A percentile compares a stretch with the other conserved stretches of the same genome.
These are phyloP conservation scores for Chondrilla cf. caribensis DNA, from an alignment of 37 sponge, comb jelly and placozoan species.

Conservation along the genomic window DNA sequence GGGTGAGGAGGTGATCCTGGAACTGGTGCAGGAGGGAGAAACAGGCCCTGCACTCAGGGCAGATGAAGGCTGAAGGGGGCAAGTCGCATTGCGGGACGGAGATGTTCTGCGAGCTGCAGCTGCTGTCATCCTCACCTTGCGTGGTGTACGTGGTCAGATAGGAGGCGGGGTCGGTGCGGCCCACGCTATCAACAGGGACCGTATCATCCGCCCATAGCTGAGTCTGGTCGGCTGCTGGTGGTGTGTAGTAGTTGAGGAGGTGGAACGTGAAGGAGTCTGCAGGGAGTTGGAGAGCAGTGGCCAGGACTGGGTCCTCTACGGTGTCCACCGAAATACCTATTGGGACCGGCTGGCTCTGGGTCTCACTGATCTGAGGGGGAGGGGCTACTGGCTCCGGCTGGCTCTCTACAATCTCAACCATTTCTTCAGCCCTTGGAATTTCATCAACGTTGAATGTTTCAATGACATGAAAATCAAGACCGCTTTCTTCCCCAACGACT, in stretches of 20 bases:
- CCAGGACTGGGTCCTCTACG: background rate
- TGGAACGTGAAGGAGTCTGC: background rate
- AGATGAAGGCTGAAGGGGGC: slow-evolving; percentile 20
- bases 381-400: background rate
- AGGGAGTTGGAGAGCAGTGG: background rate
- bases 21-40: slow-evolving; percentile 58
- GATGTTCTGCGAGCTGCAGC: background rate
- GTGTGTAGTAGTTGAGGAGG: background rate
- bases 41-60: slow-evolving; percentile 54
- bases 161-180: background rate
- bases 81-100: background rate
- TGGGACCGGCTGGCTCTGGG: no score
- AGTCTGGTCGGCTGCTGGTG: background rate
- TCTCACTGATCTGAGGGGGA: background rate
- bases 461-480: background rate
- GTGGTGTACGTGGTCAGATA: background rate
- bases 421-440: background rate
- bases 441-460: slow-evolving; percentile 17
- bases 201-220: background rate
- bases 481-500: background rate
- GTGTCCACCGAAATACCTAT: background rate
- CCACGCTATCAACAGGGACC: background rate
- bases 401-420: slow-evolving; percentile 15
- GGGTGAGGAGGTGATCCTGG: slow-evolving; percentile 63
- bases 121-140: background rate